These are phyloP conservation scores for Cyrtorhinus lividipennis DNA, from an alignment of 1,140 invertebrate species.

Conservation along the genomic window DNA sequence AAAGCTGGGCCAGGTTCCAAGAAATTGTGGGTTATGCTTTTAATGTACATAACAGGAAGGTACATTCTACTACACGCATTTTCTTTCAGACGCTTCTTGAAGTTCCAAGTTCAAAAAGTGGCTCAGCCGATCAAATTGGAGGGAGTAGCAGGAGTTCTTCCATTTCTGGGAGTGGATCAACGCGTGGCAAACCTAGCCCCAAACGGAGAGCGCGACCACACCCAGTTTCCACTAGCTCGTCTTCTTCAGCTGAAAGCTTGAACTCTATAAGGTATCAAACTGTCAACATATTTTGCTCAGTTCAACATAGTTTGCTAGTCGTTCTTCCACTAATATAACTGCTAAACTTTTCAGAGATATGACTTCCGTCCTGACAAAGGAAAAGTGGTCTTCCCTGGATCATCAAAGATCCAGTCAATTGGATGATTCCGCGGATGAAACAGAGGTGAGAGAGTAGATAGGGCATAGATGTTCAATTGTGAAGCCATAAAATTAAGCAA, in stretches of 20 bases:
- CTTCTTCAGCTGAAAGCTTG: slow-evolving; percentile 28
- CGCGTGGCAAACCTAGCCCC: slow-evolving; percentile 24
- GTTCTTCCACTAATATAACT: too few species aligned
- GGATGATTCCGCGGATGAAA: slow-evolving; percentile 7
- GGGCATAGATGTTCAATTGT: too few species aligned
- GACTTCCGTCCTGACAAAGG: not conserved
- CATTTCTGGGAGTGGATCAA: slow-evolving; percentile 6
- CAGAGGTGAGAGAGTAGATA: slow-evolving; percentile 7
- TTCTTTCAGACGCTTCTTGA: slow-evolving; percentile 23
- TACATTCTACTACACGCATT: not conserved
- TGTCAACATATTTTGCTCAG: too few species aligned
- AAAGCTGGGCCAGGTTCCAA: too few species aligned
- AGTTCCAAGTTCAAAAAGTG: slow-evolving; percentile 22
- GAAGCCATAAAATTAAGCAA: too few species aligned
- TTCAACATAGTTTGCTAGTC: too few species aligned
- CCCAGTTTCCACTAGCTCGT: slow-evolving; percentile 24
- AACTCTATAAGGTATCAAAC: slow-evolving; percentile 24
- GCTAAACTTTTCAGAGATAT: slow-evolving; percentile 2
- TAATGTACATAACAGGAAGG: not conserved
- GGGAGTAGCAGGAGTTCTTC: slow-evolving; percentile 15
- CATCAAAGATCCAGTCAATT: not conserved
- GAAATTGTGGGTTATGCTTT: too few species aligned
- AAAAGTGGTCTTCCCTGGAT: slow-evolving; percentile 9
- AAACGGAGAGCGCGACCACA: slow-evolving; percentile 24
- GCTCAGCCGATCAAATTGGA: not conserved